Percentiles rank a stretch among this genome's conserved stretches.
phyloP scores from a whole-genome alignment of 2,888 invertebrate species.

The Morpho achilles region DNA sequence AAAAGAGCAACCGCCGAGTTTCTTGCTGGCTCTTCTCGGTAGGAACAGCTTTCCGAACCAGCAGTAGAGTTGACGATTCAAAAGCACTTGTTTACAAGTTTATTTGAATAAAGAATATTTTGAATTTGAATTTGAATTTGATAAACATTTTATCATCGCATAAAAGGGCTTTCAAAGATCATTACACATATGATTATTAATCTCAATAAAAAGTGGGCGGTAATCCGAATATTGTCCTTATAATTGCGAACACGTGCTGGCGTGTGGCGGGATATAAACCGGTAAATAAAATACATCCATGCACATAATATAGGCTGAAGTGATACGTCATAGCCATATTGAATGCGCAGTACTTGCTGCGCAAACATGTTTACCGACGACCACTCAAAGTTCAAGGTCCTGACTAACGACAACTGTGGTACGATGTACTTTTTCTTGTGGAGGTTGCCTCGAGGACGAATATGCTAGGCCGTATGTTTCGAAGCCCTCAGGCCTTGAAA shows the following conservation, averaged over 20 bases:
- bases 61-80: no score
- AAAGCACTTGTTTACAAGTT: no score
- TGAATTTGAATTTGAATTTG: no score
- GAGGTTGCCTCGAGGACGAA: conserved; percentile 44
- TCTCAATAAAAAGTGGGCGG: conserved; percentile 15
- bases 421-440: conserved; percentile 52
- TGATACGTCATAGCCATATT: conserved; percentile 55
- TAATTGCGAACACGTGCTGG: conserved; percentile 24
- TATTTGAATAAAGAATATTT: no score
- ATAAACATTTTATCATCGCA: no score
- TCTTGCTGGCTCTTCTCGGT: no score
- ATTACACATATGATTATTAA: no score
- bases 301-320: conserved; percentile 36
- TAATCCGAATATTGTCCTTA: conserved; percentile 15
- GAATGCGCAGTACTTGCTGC: conserved; percentile 64
- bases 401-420: conserved; percentile 49
- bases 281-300: conserved; percentile 21
- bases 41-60: no score
- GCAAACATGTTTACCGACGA: conserved; percentile 73
- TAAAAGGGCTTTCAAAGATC: no score
- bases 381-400: conserved; percentile 72
- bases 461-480: conserved; percentile 22
- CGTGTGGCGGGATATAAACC: conserved; percentile 17
- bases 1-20: no score
- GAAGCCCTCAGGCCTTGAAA: background rate